These are phyloP conservation scores for Pongo abelii DNA, from an alignment of 2,113 vertebrate genomes.

Conservation along the genomic window DNA sequence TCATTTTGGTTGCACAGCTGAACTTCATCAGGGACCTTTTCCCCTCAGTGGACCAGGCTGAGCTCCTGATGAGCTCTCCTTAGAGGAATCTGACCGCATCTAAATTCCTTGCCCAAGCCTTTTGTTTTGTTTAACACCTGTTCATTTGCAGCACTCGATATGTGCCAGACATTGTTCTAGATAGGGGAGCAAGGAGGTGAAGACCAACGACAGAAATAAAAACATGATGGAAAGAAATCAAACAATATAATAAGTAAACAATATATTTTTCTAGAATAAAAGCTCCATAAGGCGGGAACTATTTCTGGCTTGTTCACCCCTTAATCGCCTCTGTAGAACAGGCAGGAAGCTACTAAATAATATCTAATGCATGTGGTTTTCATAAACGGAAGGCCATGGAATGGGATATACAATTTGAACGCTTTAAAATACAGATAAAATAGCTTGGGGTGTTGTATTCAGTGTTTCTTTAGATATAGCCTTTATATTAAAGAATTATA, in stretches of 20 bases:
- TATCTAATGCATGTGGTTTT: background rate
- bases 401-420: background rate
- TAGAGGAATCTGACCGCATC: accelerated
- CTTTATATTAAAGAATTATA: background rate
- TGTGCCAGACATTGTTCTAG: background rate
- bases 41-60: background rate
- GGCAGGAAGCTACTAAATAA: background rate
- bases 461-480: background rate
- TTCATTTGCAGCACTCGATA: accelerated
- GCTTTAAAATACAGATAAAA: background rate
- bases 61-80: accelerated
- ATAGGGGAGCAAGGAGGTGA: background rate
- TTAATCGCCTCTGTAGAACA: too few species aligned
- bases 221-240: too few species aligned
- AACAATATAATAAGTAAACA: background rate
- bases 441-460: background rate
- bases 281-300: background rate
- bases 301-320: background rate
- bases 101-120: accelerated
- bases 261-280: background rate
- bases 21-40: too few species aligned
- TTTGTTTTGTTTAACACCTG: accelerated
- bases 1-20: background rate
- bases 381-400: background rate
- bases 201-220: background rate